Evolutionary conservation across 2,888 invertebrate species (phyloP).

Genomic region (Nemoura dubitans): DNA sequence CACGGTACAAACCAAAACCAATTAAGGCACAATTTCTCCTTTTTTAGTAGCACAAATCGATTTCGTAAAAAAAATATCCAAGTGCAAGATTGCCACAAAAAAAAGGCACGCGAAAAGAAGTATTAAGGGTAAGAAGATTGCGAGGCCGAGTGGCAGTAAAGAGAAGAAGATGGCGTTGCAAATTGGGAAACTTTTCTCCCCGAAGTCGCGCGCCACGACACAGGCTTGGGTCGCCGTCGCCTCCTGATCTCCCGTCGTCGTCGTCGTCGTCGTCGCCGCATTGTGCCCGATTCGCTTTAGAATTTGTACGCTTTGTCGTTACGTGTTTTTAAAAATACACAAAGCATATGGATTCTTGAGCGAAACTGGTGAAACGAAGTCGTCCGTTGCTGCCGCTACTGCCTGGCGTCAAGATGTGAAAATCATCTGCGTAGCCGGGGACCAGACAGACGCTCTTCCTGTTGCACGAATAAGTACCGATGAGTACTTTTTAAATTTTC

Average conservation of each 20-base stretch:
- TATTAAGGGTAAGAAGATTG: constrained; percentile 1
- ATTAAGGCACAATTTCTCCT: not conserved
- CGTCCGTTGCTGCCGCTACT: not conserved
- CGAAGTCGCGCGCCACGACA: not conserved
- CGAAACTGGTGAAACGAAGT: constrained; percentile 56
- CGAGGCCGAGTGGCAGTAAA: not conserved
- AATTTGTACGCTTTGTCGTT: constrained; percentile 66
- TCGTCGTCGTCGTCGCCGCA: not conserved
- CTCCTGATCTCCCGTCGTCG: not conserved
- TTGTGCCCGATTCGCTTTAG: constrained; percentile 60
- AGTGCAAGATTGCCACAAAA: not conserved
- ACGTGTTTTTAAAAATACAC: constrained; percentile 59
- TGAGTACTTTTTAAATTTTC: too few species aligned
- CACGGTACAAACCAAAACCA: not conserved
- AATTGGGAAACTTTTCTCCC: not conserved
- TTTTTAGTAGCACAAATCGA: not conserved
- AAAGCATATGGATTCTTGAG: constrained; percentile 65
- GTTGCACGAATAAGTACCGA: too few species aligned
- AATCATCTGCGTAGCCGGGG: too few species aligned
- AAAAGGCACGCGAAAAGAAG: not conserved
- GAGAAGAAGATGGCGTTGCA: not conserved
- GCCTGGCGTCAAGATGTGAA: not conserved
- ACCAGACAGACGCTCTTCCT: too few species aligned
- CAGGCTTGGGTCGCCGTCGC: not conserved
- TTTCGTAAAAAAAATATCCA: not conserved